Evolutionary conservation across 2,113 vertebrate species (phyloP), one percentile per base, ranked within the genome.

Genomic region (Corynorhinus townsendii): DNA sequence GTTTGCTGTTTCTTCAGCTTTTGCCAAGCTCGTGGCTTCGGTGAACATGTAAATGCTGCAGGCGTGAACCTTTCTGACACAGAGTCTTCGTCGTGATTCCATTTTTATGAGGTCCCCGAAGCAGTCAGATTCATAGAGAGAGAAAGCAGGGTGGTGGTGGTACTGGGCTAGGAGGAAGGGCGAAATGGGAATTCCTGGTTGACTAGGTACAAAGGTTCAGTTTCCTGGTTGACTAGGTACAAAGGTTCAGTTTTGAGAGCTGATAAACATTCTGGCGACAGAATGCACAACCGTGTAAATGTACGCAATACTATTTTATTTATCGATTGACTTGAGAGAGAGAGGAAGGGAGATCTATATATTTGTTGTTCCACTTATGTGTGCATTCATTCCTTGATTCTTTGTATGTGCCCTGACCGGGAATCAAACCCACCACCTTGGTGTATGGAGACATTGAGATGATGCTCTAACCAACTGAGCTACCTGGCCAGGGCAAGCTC

Each of bases 1-100:
- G 71, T 88, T 76, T 96, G 91, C 91, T 92, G 40, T 93, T 92
- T 77, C 47, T 85, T 38, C 33, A 89, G 95, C 71, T 86, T 97
- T 20, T 35, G 4, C 24, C 71, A 94, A 96, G 64, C 64, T 15
- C 1, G 5, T 54, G 43, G 77, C 49, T 95, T 96, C 15, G 11
- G 20, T 43, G 56, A 66, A 75, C 30, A 72, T 45, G 24, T 59
- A 47, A 64, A 86, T 62, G 71, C 59, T n/a, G 17, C 26, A 69
- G 40, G 10, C 11, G 1, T 35, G 75, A 14, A 66, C 17, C 43
- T 59, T 64, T 64, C 73, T 83, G 47, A 91, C 89, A 45, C 2
- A 1, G 12, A 43, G 7, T 47, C 68, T 68, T 73, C 11, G 20
- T 73, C 47, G 4, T 38, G 43, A 28, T 83, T 73, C 19, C n/a